Conservation (phyloP, 2,113 vertebrate species). For the Candoia aspera region DNA sequence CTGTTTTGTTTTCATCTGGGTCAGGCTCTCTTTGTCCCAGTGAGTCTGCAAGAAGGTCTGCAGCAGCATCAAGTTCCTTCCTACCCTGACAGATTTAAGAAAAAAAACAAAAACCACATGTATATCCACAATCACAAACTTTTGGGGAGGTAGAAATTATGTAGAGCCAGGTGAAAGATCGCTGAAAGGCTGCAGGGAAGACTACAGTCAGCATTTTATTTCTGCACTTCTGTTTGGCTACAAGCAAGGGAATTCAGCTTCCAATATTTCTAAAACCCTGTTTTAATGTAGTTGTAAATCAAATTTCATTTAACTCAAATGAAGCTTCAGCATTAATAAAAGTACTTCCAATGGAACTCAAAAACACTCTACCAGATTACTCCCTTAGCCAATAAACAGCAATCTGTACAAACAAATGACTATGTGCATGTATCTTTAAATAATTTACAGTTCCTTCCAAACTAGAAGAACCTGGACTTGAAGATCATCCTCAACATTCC, state of each 20-base stretch:
- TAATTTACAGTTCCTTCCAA: not conserved
- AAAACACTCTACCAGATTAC: not conserved
- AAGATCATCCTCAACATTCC: not conserved
- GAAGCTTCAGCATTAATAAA: not conserved
- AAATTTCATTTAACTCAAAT: not conserved
- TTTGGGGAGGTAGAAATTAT: not conserved
- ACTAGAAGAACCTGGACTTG: not conserved
- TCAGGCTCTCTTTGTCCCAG: slow-evolving; percentile 74
- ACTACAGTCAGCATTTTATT: not conserved
- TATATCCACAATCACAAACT: not conserved
- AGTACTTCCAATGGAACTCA: not conserved
- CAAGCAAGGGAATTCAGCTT: accelerated
- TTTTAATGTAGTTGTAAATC: not conserved
- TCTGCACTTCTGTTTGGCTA: not conserved
- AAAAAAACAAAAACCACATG: not conserved
- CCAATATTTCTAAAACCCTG: not conserved
- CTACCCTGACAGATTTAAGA: slow-evolving; percentile 33
- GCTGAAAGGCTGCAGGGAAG: not conserved
- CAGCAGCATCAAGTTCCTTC: slow-evolving; percentile 71
- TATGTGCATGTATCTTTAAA: not conserved
- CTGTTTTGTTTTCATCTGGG: slow-evolving; percentile 73
- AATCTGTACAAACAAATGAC: not conserved
- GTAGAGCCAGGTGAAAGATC: not conserved
- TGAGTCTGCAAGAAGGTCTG: slow-evolving; percentile 74
- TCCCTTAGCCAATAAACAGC: not conserved